Conservation (phyloP, 2,113 vertebrate species). For the Promerops cafer region DNA sequence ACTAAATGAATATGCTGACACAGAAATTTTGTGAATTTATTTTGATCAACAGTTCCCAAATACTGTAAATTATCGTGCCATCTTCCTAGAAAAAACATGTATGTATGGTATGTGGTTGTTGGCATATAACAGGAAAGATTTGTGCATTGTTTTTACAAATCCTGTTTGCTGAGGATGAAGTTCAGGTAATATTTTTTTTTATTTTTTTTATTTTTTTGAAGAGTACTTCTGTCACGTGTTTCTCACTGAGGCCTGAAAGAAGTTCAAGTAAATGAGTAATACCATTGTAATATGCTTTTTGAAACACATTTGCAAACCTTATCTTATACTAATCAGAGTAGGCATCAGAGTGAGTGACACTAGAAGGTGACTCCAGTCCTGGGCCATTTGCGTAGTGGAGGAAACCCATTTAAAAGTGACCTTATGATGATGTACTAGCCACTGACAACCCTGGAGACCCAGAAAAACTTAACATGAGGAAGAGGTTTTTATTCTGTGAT, state of each 20-base stretch:
- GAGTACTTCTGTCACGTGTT: neutral
- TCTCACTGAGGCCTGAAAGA: neutral
- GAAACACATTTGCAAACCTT: neutral
- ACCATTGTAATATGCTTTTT: neutral
- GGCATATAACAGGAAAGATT: neutral
- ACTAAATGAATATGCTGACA: neutral
- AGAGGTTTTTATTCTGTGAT: neutral
- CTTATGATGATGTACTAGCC: neutral
- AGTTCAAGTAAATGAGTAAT: neutral
- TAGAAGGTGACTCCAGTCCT: neutral
- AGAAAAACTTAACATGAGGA: neutral
- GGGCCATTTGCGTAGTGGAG: accelerated
- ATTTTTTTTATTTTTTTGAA: neutral
- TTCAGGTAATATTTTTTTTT: neutral
- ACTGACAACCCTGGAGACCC: neutral
- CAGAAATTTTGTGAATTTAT: neutral
- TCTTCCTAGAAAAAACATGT: neutral
- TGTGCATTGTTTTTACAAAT: neutral
- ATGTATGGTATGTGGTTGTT: neutral
- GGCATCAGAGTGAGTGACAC: neutral
- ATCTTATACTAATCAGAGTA: neutral
- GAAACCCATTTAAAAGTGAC: neutral
- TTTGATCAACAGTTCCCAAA: neutral
- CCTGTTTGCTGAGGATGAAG: neutral
- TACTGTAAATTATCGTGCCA: neutral